Evolutionary conservation across 2,888 invertebrate genomes (phyloP).

Genomic region (Brachylomia viminalis): DNA sequence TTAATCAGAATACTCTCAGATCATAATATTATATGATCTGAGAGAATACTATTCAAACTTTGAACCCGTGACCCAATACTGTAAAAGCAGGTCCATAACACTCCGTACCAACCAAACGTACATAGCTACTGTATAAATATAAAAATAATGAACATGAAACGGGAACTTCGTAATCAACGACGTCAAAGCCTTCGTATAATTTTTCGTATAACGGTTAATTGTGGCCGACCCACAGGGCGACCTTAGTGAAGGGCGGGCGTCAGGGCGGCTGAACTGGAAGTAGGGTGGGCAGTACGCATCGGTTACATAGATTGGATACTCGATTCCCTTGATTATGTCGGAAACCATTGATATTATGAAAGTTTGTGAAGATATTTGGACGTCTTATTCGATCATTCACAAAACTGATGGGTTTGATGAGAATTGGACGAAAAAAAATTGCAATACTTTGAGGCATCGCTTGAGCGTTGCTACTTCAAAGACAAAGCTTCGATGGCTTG

Average conservation of each 20-base stretch:
- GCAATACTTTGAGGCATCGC: background rate
- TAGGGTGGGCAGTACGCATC: constrained; percentile 42
- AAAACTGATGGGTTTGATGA: background rate
- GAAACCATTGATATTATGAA: background rate
- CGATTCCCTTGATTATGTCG: constrained; percentile 3
- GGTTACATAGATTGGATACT: constrained; percentile 11
- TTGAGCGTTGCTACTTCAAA: too few relatives aligned
- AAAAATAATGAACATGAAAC: constrained; percentile 13
- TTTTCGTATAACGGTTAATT: constrained; percentile 39
- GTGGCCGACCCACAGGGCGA: constrained; percentile 20
- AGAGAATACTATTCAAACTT: too few relatives aligned
- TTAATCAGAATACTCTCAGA: too few relatives aligned
- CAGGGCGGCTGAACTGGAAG: constrained; percentile 46
- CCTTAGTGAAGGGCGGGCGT: constrained; percentile 56
- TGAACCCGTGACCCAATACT: too few relatives aligned
- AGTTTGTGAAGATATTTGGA: background rate
- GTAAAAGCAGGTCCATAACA: too few relatives aligned
- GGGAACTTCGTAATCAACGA: constrained; percentile 3
- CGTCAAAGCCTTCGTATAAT: constrained; percentile 14
- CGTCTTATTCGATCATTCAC: background rate
- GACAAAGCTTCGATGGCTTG: background rate
- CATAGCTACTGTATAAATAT: constrained; percentile 1
- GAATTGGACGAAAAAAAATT: too few relatives aligned
- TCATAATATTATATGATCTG: too few relatives aligned
- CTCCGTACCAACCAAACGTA: background rate